Evolutionary conservation across 1,140 invertebrate species (phyloP).

Genomic region (Chironomus striatipennis): DNA sequence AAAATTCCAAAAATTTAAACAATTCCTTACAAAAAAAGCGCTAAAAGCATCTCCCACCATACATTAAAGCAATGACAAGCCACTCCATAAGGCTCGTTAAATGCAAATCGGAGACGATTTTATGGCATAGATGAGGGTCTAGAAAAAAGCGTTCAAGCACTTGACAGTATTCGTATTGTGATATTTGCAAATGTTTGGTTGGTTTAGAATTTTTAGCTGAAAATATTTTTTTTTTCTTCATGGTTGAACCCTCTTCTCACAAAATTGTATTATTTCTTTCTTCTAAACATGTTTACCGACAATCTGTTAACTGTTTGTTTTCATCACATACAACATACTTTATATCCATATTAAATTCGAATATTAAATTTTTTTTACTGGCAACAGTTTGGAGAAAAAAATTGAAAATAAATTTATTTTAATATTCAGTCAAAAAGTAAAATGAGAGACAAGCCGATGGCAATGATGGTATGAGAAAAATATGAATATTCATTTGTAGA

Average conservation of each 20-base stretch:
- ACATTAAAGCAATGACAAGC: neutral
- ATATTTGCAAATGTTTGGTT: too few species aligned
- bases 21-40: too few species aligned
- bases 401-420: neutral
- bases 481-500: neutral
- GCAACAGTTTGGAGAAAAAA: slow-evolving; percentile 4
- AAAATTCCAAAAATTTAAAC: too few species aligned
- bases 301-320: slow-evolving; percentile 14
- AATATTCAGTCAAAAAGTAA: slow-evolving; percentile 1
- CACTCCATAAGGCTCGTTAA: neutral
- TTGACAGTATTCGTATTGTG: neutral
- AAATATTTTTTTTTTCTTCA: neutral
- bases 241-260: neutral
- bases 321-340: neutral
- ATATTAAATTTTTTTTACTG: neutral
- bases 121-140: neutral
- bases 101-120: neutral
- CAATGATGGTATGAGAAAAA: neutral
- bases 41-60: too few species aligned
- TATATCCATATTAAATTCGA: too few species aligned
- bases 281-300: neutral
- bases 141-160: neutral
- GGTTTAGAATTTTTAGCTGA: neutral
- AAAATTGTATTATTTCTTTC: neutral
- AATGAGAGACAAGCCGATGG: neutral